phyloP scores from a whole-genome alignment of 2,797 vertebrate species.

The Typhlichthys eigenmanni region DNA sequence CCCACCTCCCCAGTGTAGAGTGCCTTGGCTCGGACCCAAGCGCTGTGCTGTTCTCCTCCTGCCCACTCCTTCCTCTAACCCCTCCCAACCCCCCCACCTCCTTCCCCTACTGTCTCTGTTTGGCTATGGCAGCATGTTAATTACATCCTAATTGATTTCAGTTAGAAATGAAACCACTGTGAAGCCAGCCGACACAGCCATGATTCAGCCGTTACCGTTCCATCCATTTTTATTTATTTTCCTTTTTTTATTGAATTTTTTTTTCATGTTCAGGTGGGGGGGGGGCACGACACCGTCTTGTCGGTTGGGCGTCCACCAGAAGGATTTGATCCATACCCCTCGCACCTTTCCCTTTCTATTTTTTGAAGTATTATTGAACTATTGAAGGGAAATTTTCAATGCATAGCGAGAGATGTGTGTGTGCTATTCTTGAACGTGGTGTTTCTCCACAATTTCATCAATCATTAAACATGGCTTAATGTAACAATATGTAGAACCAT shows the following conservation, averaged over 20 bases:
- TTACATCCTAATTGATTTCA: conserved; percentile 67
- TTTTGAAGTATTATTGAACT: conserved; percentile 12
- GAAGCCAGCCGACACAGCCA: conserved; percentile 49
- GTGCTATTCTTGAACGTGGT: conserved; percentile 10
- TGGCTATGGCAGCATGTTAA: conserved; percentile 65
- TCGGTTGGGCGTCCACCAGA: neutral
- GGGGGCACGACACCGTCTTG: conserved; percentile 22
- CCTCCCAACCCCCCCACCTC: conserved; percentile 1
- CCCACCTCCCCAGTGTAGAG: conserved; percentile 31
- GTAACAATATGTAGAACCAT: conserved; percentile 19
- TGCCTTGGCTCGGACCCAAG: conserved; percentile 44
- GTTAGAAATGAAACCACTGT: conserved; percentile 49
- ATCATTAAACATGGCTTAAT: neutral
- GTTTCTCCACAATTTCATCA: conserved; percentile 15
- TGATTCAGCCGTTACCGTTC: conserved; percentile 39
- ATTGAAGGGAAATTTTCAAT: conserved; percentile 37
- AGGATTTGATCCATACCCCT: conserved; percentile 12
- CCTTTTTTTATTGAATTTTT: neutral
- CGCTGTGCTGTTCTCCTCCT: conserved; percentile 40
- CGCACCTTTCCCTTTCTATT: conserved; percentile 33
- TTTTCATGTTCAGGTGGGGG: neutral
- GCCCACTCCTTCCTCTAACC: conserved; percentile 44
- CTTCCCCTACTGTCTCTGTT: conserved; percentile 35
- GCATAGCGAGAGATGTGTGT: conserved; percentile 31
- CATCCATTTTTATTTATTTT: conserved; percentile 23